A percentile compares a stretch with the other conserved stretches of the same genome.
Evolutionary conservation across 2,888 invertebrate genomes (phyloP).

Genomic region (Drosophila multiciliata): DNA sequence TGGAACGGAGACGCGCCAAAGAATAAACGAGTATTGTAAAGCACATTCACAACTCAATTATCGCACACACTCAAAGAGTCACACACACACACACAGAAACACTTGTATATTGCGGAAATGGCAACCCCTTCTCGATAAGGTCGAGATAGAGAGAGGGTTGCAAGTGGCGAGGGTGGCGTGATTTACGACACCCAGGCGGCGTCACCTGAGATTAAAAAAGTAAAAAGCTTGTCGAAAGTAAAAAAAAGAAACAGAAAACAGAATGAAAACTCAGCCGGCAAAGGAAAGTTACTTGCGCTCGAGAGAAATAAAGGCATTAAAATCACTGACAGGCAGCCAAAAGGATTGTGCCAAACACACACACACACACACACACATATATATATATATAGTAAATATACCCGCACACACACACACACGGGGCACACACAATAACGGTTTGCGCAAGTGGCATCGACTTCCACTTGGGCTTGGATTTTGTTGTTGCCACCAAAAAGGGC

Average conservation of each 20-base stretch:
- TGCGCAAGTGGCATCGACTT: constrained; percentile 56
- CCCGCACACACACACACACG: constrained; percentile 16
- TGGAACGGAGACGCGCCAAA: constrained; percentile 25
- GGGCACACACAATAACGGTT: constrained; percentile 38
- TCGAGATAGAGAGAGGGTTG: constrained; percentile 20
- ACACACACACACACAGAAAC: constrained; percentile 10
- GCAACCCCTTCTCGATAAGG: constrained; percentile 56
- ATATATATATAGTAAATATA: constrained; percentile 8
- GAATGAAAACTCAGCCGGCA: constrained; percentile 34
- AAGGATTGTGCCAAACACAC: constrained; percentile 71
- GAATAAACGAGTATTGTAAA: constrained; percentile 41
- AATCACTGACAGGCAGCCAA: constrained; percentile 81
- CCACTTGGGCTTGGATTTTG: constrained; percentile 49
- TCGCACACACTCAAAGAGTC: constrained; percentile 57
- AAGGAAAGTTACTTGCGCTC: constrained; percentile 65
- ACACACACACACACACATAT: constrained; percentile 32
- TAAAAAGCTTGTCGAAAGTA: constrained; percentile 79
- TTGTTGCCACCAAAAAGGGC: constrained; percentile 77
- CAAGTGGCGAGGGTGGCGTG: constrained; percentile 57
- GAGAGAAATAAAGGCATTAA: constrained; percentile 82
- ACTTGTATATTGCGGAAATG: constrained; percentile 16
- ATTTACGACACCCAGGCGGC: constrained; percentile 85
- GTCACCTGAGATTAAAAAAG: constrained; percentile 85
- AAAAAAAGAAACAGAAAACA: constrained; percentile 54
- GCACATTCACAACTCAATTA: constrained; percentile 79